Base-by-base conservation (phyloP, 2,113 vertebrate species). In the Etheostoma spectabile region DNA sequence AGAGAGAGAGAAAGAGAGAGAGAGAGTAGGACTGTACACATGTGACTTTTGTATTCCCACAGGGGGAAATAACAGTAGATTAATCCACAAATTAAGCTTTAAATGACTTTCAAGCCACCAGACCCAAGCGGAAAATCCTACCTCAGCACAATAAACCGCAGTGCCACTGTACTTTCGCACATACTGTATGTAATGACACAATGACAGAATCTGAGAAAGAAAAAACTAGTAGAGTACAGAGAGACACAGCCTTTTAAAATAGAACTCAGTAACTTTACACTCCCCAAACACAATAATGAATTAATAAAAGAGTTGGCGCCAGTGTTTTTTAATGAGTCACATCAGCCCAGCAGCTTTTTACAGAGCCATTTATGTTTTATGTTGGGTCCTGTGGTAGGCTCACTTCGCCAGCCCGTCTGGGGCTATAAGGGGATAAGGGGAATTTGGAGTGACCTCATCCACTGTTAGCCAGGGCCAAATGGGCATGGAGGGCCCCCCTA, bases 381-480 rank as follows among this genome's bases (percentile, higher is more conserved):
- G 90, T 91, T 22, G 82, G 90, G 88, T 91, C 87, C 89, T 93
- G 93, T 89, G 92, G 93, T 92, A 90, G 89, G 77, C 82, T 88
- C 61, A 42, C 86, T 92, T 93, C 70, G 91, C 89, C 91, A 90
- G 79, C 79, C 86, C 82, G 92, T 94, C 91, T 92, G 92, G 87
- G 83, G 89, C 91, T 93, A 93, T 93, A 93, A 94, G 89, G 91
- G 93, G 84, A 92, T 83, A 77, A 88, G 93, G 93, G 92, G 92
- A 93, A 92, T 94, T 93, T 89, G 89, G 91, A 94, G 93, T 95
- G 94, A 95, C 92, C 93, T 95, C 95, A 95, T 95, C 89, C 90
- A 85, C 89, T 88, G 91, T 90, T 91, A 89, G 89, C 85, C 80
- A 83, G 88, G 91, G 89, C 92, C 90, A 94, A 93, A 92, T 87